Base-by-base conservation (phyloP, 2,113 vertebrate genomes). In the Leucopternis melanops region DNA sequence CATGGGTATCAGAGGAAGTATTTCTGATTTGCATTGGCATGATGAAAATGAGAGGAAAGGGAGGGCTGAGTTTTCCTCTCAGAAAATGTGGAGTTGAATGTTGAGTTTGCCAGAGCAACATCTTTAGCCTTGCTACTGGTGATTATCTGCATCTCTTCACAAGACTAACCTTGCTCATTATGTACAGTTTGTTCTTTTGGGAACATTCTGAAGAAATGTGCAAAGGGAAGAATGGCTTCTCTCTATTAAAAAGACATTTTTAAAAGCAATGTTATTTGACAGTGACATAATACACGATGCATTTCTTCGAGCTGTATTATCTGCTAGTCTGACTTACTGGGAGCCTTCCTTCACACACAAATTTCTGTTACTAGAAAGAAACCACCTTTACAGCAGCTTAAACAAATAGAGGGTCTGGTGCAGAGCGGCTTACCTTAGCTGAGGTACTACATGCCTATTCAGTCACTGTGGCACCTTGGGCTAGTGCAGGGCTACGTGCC, bases 1-100 rank as follows among this genome's bases (percentile, higher is more conserved):
- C 49, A 4, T 0, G 0, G 36, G 3, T 34, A 3, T 3, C 42
- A 16, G 34, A 17, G 65, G 70, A 23, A 20, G 23, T 6, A 8
- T 15, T 66, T 44, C 50, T 70, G 65, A 17, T 45, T 44, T 40
- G 9, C 32, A 1, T 3, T 45, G 84, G 57, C 49, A 7, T 11
- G 59, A 26, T 50, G 65, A 25, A 40, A 26, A 36, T 7, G 57
- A 26, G 55, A 14, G 42, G 40, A 15, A 18, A 54, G 63, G 58
- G 36, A 40, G 63, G 52, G 31, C 42, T 42, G 31, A 57, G 47
- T 21, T 62, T 63, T 71, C 62, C 27, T 36, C 54, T 52, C 16
- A 4, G 49, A 14, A 47, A 31, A 38, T 0, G 6, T 8, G 49
- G 16, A 26, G 9, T 5, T 32, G 40, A 49, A 17, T 34, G 8